Percentiles rank a stretch among this genome's conserved stretches.
Evolutionary conservation across 2,888 invertebrate species (phyloP).

Genomic region (Diarsia dahlii): DNA sequence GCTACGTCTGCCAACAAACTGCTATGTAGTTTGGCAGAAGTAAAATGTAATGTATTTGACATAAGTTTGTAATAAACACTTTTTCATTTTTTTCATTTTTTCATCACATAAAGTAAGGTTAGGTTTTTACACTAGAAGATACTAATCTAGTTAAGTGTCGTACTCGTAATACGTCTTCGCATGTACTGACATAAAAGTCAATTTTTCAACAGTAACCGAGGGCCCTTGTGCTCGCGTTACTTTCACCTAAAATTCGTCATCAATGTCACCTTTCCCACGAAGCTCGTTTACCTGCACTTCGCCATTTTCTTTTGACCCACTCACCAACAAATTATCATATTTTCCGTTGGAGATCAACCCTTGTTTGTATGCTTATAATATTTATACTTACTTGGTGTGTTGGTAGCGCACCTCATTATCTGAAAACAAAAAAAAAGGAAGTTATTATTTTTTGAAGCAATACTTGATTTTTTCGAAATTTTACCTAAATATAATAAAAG

Average conservation of each 20-base stretch:
- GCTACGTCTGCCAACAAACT: too few relatives aligned
- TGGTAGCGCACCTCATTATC: slow-evolving; percentile 44
- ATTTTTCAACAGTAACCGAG: slow-evolving; percentile 12
- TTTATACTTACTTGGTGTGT: slow-evolving; percentile 56
- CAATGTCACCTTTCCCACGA: slow-evolving; percentile 30
- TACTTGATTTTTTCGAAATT: neutral
- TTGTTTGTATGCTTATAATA: slow-evolving; percentile 1
- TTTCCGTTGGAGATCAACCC: slow-evolving; percentile 40
- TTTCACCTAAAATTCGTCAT: slow-evolving; percentile 15
- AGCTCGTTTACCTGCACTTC: slow-evolving; percentile 31
- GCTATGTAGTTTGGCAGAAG: too few relatives aligned
- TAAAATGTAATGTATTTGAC: too few relatives aligned
- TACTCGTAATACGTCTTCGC: neutral
- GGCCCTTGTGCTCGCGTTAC: slow-evolving; percentile 1
- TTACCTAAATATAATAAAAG: neutral
- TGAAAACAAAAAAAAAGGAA: slow-evolving; percentile 33
- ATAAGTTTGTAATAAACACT: too few relatives aligned
- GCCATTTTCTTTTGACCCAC: slow-evolving; percentile 43
- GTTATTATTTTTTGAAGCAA: slow-evolving; percentile 8
- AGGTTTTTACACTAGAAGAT: neutral
- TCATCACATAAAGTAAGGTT: neutral
- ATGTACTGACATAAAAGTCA: slow-evolving; percentile 17
- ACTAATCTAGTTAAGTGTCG: slow-evolving; percentile 2
- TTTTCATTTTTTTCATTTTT: too few relatives aligned
- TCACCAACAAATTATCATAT: slow-evolving; percentile 50